A percentile compares a stretch with the other conserved stretches of the same genome.
Conservation (phyloP, 1,140 invertebrate genomes). For the Zaprionus lachaisei region DNA sequence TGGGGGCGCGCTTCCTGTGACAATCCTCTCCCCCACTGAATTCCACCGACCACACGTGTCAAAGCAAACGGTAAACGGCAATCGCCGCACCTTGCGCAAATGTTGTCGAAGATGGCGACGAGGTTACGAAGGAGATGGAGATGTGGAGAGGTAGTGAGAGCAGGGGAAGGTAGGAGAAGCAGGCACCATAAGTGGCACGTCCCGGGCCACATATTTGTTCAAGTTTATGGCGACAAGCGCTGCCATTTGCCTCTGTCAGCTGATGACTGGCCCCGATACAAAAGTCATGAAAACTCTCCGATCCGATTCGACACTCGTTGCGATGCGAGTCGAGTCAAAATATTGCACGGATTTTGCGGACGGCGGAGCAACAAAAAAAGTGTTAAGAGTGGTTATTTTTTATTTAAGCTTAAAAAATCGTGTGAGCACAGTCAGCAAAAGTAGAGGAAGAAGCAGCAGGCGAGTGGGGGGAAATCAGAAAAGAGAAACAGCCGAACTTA, state of each 20-base stretch:
- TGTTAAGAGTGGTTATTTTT: constrained; percentile 80
- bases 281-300: constrained; percentile 69
- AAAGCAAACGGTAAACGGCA: constrained; percentile 69
- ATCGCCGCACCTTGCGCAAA: constrained; percentile 71
- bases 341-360: constrained; percentile 49
- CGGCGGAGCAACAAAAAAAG: constrained; percentile 62
- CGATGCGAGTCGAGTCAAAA: constrained; percentile 35
- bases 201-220: constrained; percentile 75
- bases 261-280: constrained; percentile 79
- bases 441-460: neutral
- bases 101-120: constrained; percentile 53
- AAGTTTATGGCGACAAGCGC: constrained; percentile 81
- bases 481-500: constrained; percentile 63
- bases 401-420: constrained; percentile 77
- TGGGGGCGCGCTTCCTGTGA: constrained; percentile 37
- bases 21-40: neutral
- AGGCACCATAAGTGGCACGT: constrained; percentile 71
- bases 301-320: neutral
- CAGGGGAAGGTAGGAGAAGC: neutral
- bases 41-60: constrained; percentile 58
- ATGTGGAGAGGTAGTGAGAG: neutral
- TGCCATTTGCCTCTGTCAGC: constrained; percentile 74
- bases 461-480: constrained; percentile 12
- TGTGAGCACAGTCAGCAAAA: constrained; percentile 64
- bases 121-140: neutral